phyloP scores from a whole-genome alignment of 1,140 invertebrate genomes.

The Monochamus saltuarius region DNA sequence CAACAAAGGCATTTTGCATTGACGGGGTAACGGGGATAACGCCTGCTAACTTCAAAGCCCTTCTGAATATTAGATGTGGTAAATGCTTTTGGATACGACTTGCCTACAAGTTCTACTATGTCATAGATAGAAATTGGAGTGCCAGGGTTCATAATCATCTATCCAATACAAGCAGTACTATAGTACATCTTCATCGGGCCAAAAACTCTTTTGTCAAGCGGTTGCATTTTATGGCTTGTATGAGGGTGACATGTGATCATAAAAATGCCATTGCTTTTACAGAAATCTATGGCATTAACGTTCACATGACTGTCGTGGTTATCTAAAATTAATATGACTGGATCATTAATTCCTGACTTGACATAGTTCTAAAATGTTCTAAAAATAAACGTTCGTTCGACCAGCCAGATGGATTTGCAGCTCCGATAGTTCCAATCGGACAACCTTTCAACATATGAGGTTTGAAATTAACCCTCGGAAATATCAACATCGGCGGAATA shows the following conservation, averaged over 20 bases:
- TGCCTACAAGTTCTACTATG: constrained; percentile 16
- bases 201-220: constrained; percentile 29
- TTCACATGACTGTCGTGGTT: constrained; percentile 50
- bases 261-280: constrained; percentile 46
- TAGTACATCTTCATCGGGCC: constrained; percentile 33
- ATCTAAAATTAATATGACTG: constrained; percentile 47
- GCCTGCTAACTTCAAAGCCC: constrained; percentile 7
- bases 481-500: constrained; percentile 51
- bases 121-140: constrained; percentile 14
- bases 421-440: constrained; percentile 17
- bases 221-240: constrained; percentile 22
- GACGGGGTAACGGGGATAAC: constrained; percentile 34
- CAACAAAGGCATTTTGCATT: constrained; percentile 21
- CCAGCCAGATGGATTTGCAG: constrained; percentile 50
- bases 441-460: constrained; percentile 37
- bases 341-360: constrained; percentile 21
- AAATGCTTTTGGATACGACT: constrained; percentile 22
- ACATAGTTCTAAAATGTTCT: constrained; percentile 45
- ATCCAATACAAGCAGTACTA: constrained; percentile 21
- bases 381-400: constrained; percentile 49
- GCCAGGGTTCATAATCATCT: constrained; percentile 12
- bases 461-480: constrained; percentile 44
- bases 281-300: constrained; percentile 33
- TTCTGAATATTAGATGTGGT: constrained; percentile 17
- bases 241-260: constrained; percentile 49